A percentile compares a stretch with the other conserved stretches of the same genome.
phyloP scores from a whole-genome alignment of 2,797 vertebrate species.

The Knipowitschia caucasica region DNA sequence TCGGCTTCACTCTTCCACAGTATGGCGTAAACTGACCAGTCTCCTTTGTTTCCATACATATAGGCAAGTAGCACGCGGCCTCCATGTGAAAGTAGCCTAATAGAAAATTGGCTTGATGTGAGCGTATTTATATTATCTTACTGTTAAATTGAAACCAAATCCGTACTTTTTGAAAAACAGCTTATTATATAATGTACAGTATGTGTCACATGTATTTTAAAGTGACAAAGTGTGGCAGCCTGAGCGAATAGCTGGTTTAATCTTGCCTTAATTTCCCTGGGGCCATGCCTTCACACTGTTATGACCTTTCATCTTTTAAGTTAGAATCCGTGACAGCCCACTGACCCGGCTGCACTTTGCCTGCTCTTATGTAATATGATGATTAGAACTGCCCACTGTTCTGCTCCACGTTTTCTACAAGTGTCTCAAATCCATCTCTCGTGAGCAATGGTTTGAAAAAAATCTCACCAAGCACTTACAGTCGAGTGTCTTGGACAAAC shows the following conservation, averaged over 20 bases:
- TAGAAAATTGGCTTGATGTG: too few species aligned
- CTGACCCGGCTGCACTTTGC: conserved; percentile 37
- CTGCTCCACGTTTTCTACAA: conserved; percentile 25
- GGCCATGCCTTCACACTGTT: conserved; percentile 18
- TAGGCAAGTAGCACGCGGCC: too few species aligned
- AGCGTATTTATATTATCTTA: too few species aligned
- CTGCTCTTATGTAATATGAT: conserved; percentile 39
- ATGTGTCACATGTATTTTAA: background rate
- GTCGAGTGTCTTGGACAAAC: background rate
- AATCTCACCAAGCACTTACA: background rate
- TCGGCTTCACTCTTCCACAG: too few species aligned
- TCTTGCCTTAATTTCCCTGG: conserved; percentile 27
- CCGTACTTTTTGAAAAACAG: background rate
- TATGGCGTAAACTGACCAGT: too few species aligned
- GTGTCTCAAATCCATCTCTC: conserved; percentile 5
- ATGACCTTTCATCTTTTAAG: conserved; percentile 15
- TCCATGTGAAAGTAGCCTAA: too few species aligned
- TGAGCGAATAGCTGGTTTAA: background rate
- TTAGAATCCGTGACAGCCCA: conserved; percentile 16
- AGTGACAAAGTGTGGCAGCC: background rate
- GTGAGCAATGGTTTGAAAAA: background rate
- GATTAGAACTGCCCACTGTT: conserved; percentile 6
- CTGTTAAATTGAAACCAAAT: too few species aligned
- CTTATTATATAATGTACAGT: background rate
- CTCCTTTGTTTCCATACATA: too few species aligned